Evolutionary conservation across 2,888 invertebrate genomes (phyloP).

Genomic region (Thecophora atra): DNA sequence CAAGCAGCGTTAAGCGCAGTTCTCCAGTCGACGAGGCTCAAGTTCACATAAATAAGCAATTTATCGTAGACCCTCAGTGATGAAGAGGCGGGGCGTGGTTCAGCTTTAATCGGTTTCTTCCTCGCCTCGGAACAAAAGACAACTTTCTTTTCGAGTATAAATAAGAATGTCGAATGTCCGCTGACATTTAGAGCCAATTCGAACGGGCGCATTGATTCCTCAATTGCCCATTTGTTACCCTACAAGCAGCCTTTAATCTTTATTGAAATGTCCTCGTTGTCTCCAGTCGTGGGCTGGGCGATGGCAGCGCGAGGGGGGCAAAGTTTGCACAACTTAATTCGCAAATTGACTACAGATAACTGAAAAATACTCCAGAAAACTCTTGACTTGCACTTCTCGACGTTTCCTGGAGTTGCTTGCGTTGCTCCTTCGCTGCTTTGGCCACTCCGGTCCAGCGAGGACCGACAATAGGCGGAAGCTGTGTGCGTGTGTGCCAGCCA

Average conservation of each 20-base stretch:
- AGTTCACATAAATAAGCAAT: background rate
- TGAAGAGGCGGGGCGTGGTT: no score
- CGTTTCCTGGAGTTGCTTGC: slow-evolving; percentile 3
- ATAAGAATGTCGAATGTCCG: slow-evolving; percentile 19
- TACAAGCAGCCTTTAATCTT: slow-evolving; percentile 30
- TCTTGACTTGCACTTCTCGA: slow-evolving; percentile 31
- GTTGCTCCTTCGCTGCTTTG: background rate
- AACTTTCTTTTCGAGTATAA: slow-evolving; percentile 6
- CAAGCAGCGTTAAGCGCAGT: slow-evolving; percentile 32
- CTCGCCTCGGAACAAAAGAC: background rate
- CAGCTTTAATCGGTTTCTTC: background rate
- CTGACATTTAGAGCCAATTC: slow-evolving; percentile 20
- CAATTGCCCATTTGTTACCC: slow-evolving; percentile 31
- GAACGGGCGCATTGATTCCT: slow-evolving; percentile 26
- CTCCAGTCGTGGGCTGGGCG: background rate
- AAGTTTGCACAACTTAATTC: slow-evolving; percentile 56
- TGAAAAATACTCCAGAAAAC: slow-evolving; percentile 57
- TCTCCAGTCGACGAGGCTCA: background rate
- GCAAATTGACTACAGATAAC: slow-evolving; percentile 62
- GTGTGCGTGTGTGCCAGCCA: slow-evolving; percentile 46
- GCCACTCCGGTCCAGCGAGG: slow-evolving; percentile 13
- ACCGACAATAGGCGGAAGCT: slow-evolving; percentile 37
- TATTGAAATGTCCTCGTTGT: slow-evolving; percentile 34
- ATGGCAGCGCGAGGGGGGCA: slow-evolving; percentile 31
- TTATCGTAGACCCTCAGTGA: background rate